Base-by-base conservation (phyloP, 2,888 invertebrate genomes). In the Thumatha senex region DNA sequence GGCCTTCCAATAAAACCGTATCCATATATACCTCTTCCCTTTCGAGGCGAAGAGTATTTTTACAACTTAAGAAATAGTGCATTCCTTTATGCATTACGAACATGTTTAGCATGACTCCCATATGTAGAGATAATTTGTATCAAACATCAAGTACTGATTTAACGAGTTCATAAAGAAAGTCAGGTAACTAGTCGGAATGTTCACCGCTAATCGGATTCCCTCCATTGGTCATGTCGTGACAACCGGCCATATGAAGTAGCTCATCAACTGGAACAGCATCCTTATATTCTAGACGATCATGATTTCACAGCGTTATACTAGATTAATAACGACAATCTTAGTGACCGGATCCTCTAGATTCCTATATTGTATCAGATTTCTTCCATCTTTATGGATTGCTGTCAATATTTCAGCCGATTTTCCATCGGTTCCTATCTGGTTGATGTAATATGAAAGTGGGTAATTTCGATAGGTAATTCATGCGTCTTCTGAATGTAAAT, bases 261-360 rank as follows among this genome's bases (percentile, higher is more conserved):
- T 46, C 48, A 46, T 45, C 31, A 49, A 54, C 44, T 48, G 57
- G 54, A 47, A 56, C 52, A 38, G 47, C 36, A 46, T 56, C 56
- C 38, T 46, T 52, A 46, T 46, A 42, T 48, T 55, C 48, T 52
- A 49, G 52, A 52, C 56, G 67, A 70, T 67, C 68, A 68, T 72
- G 68, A 70, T 67, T 73, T 70, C 58, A 69, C 70, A 74, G 70
- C 54, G 58, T 72, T 63, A 72, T 69, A 71, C 69, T 69, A 80
- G 79, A 86, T 85, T 82, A 84, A 84, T 78, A 74, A 76, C 74
- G 72, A 76, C 76, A 80, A 24, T 76, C 78, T 70, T 73, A 76
- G 69, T 84, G 79, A 82, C 82, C 80, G 70, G 78, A 76, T 80
- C 82, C 72, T 83, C 80, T 84, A 79, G 78, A 84, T 86, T 79